Evolutionary conservation across 2,113 vertebrate genomes (phyloP).

Genomic region (Anthoscopus minutus): DNA sequence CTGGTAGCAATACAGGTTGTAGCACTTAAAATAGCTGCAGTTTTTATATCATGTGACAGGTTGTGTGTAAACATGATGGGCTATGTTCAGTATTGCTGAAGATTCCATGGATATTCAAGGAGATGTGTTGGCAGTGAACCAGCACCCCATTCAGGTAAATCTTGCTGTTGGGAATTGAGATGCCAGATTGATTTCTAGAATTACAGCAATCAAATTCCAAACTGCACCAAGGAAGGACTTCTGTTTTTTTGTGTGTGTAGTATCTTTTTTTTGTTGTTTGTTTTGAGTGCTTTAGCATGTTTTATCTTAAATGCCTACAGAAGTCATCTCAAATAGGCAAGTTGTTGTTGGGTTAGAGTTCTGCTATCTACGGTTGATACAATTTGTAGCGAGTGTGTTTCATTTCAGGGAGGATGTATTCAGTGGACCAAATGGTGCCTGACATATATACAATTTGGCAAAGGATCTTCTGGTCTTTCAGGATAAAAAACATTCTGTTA

Average conservation of each 20-base stretch:
- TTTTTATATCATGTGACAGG: not conserved
- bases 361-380: not conserved
- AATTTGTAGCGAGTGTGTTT: not conserved
- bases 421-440: not conserved
- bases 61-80: not conserved
- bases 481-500: not conserved
- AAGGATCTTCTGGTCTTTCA: not conserved
- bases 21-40: not conserved
- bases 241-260: not conserved
- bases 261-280: not conserved
- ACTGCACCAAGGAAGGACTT: not conserved
- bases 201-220: not conserved
- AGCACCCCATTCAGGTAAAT: not conserved
- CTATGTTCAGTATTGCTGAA: not conserved
- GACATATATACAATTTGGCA: not conserved
- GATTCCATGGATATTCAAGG: not conserved
- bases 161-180: not conserved
- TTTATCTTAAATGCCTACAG: not conserved
- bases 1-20: not conserved
- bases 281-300: not conserved
- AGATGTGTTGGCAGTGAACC: fast-evolving
- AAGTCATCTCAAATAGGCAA: not conserved
- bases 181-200: not conserved
- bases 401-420: not conserved
- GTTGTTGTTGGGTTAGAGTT: not conserved